Conservation (phyloP, 2,113 vertebrate species). For the Oncorhynchus clarkii region DNA sequence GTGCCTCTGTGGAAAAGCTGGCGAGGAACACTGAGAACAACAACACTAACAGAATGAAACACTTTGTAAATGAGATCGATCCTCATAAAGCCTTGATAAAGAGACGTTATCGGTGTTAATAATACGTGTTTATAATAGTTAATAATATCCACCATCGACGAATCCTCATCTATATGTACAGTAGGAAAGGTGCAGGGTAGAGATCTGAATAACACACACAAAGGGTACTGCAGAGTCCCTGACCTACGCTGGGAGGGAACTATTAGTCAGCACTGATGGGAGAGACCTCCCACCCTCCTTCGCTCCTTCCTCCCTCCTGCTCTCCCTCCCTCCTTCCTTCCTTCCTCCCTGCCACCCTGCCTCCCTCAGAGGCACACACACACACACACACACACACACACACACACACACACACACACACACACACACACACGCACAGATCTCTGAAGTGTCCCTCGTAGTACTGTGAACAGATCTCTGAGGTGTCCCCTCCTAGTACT, state of each 20-base stretch:
- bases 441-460: too few relatives aligned
- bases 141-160: background rate
- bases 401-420: background rate
- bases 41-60: background rate
- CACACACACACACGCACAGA: too few relatives aligned
- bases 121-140: too few relatives aligned
- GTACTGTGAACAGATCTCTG: too few relatives aligned
- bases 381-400: background rate
- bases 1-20: background rate
- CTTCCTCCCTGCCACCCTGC: background rate
- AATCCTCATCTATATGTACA: background rate
- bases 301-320: background rate
- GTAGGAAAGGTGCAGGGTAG: too few relatives aligned
- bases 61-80: background rate
- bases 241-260: background rate
- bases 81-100: too few relatives aligned
- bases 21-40: background rate
- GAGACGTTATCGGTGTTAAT: background rate
- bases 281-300: background rate
- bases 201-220: background rate
- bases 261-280: background rate
- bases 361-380: background rate
- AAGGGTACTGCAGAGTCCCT: background rate
- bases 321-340: background rate
- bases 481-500: too few relatives aligned